Evolutionary conservation across 2,888 invertebrate genomes (phyloP).

Genomic region (Aradus depressus): DNA sequence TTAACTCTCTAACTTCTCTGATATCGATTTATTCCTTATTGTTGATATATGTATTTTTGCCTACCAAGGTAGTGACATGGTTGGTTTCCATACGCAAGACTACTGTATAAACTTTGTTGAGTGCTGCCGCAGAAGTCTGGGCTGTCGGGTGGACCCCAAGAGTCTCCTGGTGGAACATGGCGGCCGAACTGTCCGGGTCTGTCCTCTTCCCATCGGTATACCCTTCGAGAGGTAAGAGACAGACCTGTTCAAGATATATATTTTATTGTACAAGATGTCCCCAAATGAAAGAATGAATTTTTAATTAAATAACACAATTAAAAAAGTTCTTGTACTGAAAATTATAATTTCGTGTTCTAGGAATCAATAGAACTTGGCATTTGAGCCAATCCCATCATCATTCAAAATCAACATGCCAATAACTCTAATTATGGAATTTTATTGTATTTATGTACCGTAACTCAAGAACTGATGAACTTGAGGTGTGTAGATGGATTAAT

Average conservation of each 20-base stretch:
- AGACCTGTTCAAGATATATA: no score
- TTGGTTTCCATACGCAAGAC: slow-evolving; percentile 83
- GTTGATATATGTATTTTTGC: slow-evolving; percentile 2
- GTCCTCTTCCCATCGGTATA: slow-evolving; percentile 80
- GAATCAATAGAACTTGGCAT: no score
- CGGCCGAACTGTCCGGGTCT: slow-evolving; percentile 69
- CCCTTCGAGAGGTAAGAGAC: slow-evolving; percentile 77
- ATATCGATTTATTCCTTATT: no score
- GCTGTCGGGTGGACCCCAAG: slow-evolving; percentile 79
- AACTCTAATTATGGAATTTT: no score
- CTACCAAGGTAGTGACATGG: slow-evolving; percentile 70
- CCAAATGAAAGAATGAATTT: no score
- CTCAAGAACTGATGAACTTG: neutral
- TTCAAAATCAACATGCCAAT: no score
- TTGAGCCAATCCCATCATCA: no score
- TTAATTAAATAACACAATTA: no score
- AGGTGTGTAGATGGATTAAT: neutral
- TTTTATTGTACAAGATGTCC: no score
- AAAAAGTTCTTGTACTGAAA: no score
- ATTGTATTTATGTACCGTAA: neutral
- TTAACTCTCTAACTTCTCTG: no score
- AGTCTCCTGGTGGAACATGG: slow-evolving; percentile 78
- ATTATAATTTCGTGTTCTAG: no score
- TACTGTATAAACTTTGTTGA: slow-evolving; percentile 86
- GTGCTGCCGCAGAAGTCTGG: slow-evolving; percentile 75